Evolutionary conservation across 1,140 invertebrate species (phyloP).

Genomic region (Antheraea pernyi): DNA sequence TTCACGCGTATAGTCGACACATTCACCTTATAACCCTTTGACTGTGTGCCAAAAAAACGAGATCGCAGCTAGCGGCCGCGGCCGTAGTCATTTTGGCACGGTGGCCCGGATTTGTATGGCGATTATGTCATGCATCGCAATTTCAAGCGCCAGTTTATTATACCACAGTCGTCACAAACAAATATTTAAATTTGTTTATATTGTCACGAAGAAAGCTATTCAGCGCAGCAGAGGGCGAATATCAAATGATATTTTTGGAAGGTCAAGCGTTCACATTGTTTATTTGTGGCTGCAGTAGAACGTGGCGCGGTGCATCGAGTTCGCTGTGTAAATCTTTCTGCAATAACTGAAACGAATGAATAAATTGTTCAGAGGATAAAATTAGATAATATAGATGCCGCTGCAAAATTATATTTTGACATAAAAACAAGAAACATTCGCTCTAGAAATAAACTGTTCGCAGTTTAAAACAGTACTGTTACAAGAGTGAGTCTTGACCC

Average conservation of each 20-base stretch:
- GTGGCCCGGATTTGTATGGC: conserved; percentile 62
- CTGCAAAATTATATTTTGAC: background rate
- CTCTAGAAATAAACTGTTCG: conserved; percentile 31
- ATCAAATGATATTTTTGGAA: conserved; percentile 53
- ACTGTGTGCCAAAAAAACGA: conserved; percentile 62
- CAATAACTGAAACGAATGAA: background rate
- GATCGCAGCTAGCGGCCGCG: conserved; percentile 44
- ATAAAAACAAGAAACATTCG: conserved; percentile 18
- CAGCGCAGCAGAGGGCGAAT: conserved; percentile 21
- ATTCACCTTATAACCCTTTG: conserved; percentile 70
- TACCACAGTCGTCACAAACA: conserved; percentile 40
- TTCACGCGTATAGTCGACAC: conserved; percentile 40
- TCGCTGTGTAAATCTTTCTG: background rate
- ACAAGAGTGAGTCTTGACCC: conserved; percentile 42
- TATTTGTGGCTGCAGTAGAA: conserved; percentile 12
- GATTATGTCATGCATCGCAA: conserved; percentile 73
- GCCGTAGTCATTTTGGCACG: conserved; percentile 60
- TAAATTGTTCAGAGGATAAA: background rate
- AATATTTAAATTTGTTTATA: conserved; percentile 43
- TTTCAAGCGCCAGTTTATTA: conserved; percentile 51
- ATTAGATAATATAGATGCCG: background rate
- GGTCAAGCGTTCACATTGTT: conserved; percentile 34
- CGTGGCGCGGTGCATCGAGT: background rate
- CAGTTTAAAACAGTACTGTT: conserved; percentile 39
- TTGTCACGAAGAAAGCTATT: conserved; percentile 39